A percentile compares a stretch with the other conserved stretches of the same genome.
These are phyloP conservation scores for Oasisia sp. DNA, from an alignment of 2,888 invertebrate genomes.

Conservation along the genomic window DNA sequence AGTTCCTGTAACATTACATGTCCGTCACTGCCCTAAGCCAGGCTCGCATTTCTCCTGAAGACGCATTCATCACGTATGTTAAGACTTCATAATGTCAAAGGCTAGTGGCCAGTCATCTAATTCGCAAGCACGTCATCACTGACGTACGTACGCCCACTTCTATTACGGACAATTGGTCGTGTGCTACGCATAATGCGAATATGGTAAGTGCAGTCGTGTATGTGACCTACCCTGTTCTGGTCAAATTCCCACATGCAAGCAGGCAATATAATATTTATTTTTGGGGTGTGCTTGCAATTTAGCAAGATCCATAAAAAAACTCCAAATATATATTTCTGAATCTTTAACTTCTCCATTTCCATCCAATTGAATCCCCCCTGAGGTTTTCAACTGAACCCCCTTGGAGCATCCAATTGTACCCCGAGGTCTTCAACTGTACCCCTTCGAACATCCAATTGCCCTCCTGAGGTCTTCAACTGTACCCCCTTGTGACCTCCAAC, in stretches of 20 bases:
- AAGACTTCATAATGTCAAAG: conserved; percentile 4
- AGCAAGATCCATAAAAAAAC: too few species aligned
- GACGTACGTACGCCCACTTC: background rate
- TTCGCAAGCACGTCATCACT: background rate
- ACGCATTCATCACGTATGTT: background rate
- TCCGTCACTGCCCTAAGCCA: background rate
- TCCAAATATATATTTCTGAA: too few species aligned
- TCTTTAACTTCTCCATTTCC: too few species aligned
- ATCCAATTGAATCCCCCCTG: too few species aligned
- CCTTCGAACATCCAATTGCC: too few species aligned
- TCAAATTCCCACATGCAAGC: background rate
- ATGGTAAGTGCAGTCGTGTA: background rate
- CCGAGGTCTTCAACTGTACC: too few species aligned
- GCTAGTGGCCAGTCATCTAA: background rate
- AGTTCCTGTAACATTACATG: background rate
- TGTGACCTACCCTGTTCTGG: background rate
- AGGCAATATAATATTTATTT: background rate
- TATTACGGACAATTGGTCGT: background rate
- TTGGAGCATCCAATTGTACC: too few species aligned
- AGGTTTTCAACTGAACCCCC: too few species aligned
- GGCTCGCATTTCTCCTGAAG: background rate
- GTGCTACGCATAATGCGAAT: background rate
- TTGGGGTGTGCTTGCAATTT: too few species aligned
- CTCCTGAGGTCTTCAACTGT: too few species aligned
- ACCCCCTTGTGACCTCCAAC: too few species aligned